Evolutionary conservation across 2,113 vertebrate genomes (phyloP), one percentile per base, ranked within the genome.

Genomic region (Caloenas nicobarica): DNA sequence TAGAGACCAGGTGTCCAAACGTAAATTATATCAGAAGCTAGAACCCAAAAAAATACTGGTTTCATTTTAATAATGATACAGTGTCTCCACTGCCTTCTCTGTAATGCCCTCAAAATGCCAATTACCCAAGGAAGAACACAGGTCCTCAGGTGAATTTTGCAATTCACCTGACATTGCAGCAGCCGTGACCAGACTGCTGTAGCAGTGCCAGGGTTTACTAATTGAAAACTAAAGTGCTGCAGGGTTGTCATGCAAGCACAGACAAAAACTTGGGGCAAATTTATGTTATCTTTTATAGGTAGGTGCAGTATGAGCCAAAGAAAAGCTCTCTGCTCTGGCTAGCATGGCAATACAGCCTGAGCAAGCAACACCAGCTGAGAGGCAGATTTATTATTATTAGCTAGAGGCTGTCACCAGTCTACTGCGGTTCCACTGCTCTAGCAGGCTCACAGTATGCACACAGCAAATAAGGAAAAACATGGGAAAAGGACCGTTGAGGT

Each of bases 101-200:
- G 29, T 36, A 94, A 85, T 58, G 17, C 19, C 80, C 51, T 90
- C 66, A 81, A 83, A 95, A 85, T 60, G 34, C 60, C 87, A 83
- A 16, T 86, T 93, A 82, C 42, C 54, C 66, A 69, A 69, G 79
- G 82, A 82, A 73, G 40, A 9, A 57, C 28, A 44, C 50, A 71
- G 65, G n/a, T 87, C 22, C 86, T 77, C 5, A 11, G 48, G 33
- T 78, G 51, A 71, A 81, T 81, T 92, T 42, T 91, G 78, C 65
- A 74, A 38, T 56, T 89, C 69, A 58, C 36, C 70, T 72, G 61
- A 50, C 2, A 0, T 25, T 36, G 78, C 60, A 91, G 69, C 36
- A 84, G 77, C 61, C 1, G 0, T 65, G 68, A 89, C 56, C 68
- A 87, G 81, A 76, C 53, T 73, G 66, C 58, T 34, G 6, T 1